phyloP scores from a whole-genome alignment of 2,797 vertebrate species.

The Lagothrix lagotricha region DNA sequence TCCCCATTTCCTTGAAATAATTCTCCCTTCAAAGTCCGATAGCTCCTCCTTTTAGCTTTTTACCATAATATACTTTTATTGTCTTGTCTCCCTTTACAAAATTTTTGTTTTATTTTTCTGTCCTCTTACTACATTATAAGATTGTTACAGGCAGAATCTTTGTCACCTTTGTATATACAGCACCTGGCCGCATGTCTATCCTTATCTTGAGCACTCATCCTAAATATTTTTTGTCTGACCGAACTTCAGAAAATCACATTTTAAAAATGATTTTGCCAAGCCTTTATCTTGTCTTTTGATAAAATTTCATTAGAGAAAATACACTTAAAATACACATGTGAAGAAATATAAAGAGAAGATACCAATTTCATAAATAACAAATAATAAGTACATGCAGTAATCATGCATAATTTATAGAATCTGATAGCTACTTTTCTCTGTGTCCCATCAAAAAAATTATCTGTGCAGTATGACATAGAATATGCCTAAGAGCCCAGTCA shows the following conservation, averaged over 20 bases:
- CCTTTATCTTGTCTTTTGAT: background rate
- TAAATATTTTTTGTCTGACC: background rate
- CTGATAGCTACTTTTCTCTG: background rate
- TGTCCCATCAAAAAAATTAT: background rate
- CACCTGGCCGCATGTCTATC: background rate
- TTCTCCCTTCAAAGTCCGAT: accelerated
- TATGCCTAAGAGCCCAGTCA: background rate
- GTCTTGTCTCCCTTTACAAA: background rate
- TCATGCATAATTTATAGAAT: background rate
- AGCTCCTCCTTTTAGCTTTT: background rate
- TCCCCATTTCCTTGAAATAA: background rate
- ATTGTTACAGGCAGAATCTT: background rate
- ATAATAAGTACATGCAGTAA: background rate
- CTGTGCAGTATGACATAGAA: background rate
- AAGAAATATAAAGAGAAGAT: background rate
- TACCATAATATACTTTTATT: background rate
- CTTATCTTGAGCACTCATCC: background rate
- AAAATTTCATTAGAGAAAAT: background rate
- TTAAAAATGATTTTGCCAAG: background rate
- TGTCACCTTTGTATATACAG: background rate
- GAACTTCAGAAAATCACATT: background rate
- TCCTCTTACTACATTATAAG: background rate
- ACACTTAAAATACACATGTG: background rate
- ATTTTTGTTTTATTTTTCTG: background rate
- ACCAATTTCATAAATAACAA: background rate